A percentile compares a stretch with the other conserved stretches of the same genome.
Evolutionary conservation across 2,888 invertebrate genomes (phyloP).

Genomic region (Smittia sp.): DNA sequence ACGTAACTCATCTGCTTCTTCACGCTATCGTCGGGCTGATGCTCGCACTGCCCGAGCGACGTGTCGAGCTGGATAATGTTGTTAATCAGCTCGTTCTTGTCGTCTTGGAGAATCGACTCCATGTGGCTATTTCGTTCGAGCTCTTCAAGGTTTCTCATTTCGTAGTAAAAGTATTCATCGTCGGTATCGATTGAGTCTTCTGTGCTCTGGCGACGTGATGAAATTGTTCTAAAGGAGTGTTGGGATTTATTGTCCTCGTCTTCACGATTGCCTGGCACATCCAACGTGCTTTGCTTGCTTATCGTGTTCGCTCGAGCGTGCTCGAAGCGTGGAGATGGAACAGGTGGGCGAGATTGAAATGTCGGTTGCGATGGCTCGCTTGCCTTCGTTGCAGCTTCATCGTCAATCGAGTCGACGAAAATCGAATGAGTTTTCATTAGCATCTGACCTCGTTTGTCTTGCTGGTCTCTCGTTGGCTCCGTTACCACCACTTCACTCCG

Average conservation of each 20-base stretch:
- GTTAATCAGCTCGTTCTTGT: slow-evolving; percentile 45
- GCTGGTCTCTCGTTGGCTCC: slow-evolving; percentile 53
- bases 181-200: slow-evolving; percentile 92
- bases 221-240: slow-evolving; percentile 83
- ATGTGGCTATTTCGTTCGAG: slow-evolving; percentile 72
- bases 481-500: not conserved
- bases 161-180: slow-evolving; percentile 91
- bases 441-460: slow-evolving; percentile 68
- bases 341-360: slow-evolving; percentile 45
- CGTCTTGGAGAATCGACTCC: slow-evolving; percentile 52
- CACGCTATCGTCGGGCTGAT: slow-evolving; percentile 19
- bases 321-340: slow-evolving; percentile 55
- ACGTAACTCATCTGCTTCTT: slow-evolving; percentile 24
- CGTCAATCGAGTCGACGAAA: slow-evolving; percentile 64
- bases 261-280: slow-evolving; percentile 73
- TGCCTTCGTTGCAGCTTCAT: slow-evolving; percentile 51
- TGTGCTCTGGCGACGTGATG: slow-evolving; percentile 83
- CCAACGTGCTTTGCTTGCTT: slow-evolving; percentile 71
- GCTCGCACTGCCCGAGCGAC: not conserved
- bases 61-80: slow-evolving; percentile 30
- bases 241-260: slow-evolving; percentile 85
- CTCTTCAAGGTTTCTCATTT: slow-evolving; percentile 80
- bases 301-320: slow-evolving; percentile 58
- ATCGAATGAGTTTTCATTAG: slow-evolving; percentile 69
- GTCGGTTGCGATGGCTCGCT: not conserved